Base-by-base conservation (phyloP, 35 echinoderm and acorn worm genomes). In the Lytechinus variegatus region DNA sequence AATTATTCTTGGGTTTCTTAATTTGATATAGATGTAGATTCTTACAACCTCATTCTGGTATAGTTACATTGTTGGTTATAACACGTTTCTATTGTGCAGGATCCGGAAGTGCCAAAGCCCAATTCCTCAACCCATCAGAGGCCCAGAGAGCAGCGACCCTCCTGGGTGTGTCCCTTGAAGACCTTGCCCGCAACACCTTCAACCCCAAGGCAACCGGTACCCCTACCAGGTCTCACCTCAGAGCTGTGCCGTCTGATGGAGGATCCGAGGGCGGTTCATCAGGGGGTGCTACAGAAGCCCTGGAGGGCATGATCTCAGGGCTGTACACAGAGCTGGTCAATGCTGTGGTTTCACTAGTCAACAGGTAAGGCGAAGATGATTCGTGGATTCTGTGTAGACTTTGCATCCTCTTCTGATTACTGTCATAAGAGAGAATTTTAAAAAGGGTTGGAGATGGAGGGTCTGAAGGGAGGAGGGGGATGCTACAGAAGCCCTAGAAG, bases 261-360 rank as follows among this genome's bases (percentile, higher is more conserved):
- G 94, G 61, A 16, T 58, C 96, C 12, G 96, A 96, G 0, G 94
- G 87, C n/a, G 87, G 61, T 52, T 97, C 97, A 53, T 87, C 66
- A 5, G 89, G 93, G 11, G 19, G 61, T 10, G 97, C 97, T 8
- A 56, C 86, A 28, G 98, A 99, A 28, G 97, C 98, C 16, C 95
- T 99, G 28, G 97, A 99, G 88, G 96, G 98, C 6, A 99, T 99
- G 98, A 94, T 97, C 86, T 95, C 97, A 1, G 98, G 98, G 52
- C 95, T 99, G 71, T 99, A 99, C 87, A 94, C 94, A n/a, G 98
- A 99, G 95, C 89, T 96, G 87, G 97, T 99, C 94, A 98, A 97
- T 97, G 98, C 98, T 7, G 61, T 99, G 13, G 96, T 99, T 9
- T 97, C 97, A 3, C 96, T 98, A 27, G 96, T 99, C 21, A 99